These are phyloP conservation scores for Colostygia pectinataria DNA, from an alignment of 2,888 invertebrate species.

Conservation along the genomic window DNA sequence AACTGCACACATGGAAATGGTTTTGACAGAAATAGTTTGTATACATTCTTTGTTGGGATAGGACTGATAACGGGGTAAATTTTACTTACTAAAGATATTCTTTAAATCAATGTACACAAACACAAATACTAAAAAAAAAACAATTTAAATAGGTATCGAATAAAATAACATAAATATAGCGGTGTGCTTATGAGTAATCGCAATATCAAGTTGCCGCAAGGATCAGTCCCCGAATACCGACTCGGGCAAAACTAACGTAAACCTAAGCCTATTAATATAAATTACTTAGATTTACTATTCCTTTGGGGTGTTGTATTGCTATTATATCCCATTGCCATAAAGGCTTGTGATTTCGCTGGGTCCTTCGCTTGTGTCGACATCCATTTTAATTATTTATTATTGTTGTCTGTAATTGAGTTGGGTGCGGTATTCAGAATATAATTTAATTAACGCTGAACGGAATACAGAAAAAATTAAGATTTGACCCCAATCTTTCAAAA, in stretches of 20 bases:
- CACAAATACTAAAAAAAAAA: too few species aligned
- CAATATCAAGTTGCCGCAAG: slow-evolving; percentile 55
- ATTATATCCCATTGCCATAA: slow-evolving; percentile 63
- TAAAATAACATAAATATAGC: not conserved
- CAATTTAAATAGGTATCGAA: too few species aligned
- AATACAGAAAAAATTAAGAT: too few species aligned
- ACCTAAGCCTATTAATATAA: slow-evolving; percentile 76
- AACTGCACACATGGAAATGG: too few species aligned
- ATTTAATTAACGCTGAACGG: slow-evolving; percentile 17
- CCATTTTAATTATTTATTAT: slow-evolving; percentile 64
- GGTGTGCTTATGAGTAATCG: slow-evolving; percentile 54
- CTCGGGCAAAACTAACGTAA: slow-evolving; percentile 70
- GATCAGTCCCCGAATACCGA: slow-evolving; percentile 69
- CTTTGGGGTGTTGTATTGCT: slow-evolving; percentile 67
- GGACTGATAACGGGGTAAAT: too few species aligned
- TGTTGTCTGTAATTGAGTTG: slow-evolving; percentile 46
- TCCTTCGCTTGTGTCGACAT: slow-evolving; percentile 55
- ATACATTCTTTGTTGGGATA: too few species aligned
- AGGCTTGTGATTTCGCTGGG: slow-evolving; percentile 52
- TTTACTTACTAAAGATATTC: too few species aligned
- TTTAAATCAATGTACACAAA: too few species aligned
- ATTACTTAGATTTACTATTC: slow-evolving; percentile 77
- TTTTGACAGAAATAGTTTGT: too few species aligned
- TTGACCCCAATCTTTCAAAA: too few species aligned
- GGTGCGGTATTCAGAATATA: slow-evolving; percentile 34